Evolutionary conservation across 30 jellyfish, hydroid and myxozoan species (phyloP).

Genomic region (Chrysaora quinquecirrha): DNA sequence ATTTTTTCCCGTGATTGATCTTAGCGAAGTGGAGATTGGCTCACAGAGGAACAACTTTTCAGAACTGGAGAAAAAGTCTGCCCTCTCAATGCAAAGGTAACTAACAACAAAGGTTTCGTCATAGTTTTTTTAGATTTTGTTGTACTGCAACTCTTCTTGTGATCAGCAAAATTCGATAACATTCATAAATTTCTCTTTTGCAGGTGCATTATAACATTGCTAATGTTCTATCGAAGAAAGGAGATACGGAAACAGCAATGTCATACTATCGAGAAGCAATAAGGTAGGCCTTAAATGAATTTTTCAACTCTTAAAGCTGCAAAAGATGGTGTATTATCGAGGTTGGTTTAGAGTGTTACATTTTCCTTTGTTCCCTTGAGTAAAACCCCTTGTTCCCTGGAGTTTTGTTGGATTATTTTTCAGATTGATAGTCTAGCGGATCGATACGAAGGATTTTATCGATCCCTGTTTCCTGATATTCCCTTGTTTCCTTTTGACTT

Average conservation of each 20-base stretch:
- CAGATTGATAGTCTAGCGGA: too few relatives aligned
- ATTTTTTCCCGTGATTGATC: too few relatives aligned
- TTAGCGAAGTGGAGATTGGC: slow-evolving; percentile 88
- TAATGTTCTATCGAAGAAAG: slow-evolving; percentile 65
- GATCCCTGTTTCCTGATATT: too few relatives aligned
- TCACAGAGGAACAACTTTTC: slow-evolving; percentile 70
- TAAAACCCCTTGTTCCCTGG: too few relatives aligned
- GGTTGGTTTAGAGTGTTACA: too few relatives aligned
- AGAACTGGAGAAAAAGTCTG: slow-evolving; percentile 87
- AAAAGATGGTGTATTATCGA: neutral
- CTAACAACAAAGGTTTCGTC: neutral
- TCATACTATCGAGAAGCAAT: slow-evolving; percentile 71
- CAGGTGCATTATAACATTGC: slow-evolving; percentile 96
- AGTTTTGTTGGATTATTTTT: too few relatives aligned
- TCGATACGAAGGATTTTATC: too few relatives aligned
- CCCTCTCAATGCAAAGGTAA: slow-evolving; percentile 95
- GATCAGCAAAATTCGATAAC: too few relatives aligned
- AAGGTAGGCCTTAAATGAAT: slow-evolving; percentile 45
- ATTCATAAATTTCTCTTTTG: too few relatives aligned
- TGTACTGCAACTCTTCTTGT: too few relatives aligned
- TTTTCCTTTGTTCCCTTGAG: too few relatives aligned
- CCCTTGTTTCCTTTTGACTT: too few relatives aligned
- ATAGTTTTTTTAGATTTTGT: neutral
- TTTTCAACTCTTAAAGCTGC: neutral
- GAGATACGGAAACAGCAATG: slow-evolving; percentile 75